These are phyloP conservation scores for Amiota communis DNA, from an alignment of 2,888 invertebrate species.

Conservation along the genomic window DNA sequence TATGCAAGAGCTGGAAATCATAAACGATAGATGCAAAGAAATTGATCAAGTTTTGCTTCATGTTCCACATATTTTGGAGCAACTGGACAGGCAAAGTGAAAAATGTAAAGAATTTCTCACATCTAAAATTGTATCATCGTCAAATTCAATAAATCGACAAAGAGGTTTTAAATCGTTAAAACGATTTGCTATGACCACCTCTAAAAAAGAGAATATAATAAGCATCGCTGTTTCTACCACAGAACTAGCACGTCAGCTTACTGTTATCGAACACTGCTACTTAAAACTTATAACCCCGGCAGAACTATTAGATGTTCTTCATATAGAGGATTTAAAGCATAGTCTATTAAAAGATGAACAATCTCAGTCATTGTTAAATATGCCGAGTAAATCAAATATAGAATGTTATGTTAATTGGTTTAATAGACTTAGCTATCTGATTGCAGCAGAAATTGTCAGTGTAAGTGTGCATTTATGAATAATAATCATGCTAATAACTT, in stretches of 20 bases:
- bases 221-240: slow-evolving; percentile 85
- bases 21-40: slow-evolving; percentile 87
- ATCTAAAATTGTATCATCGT: slow-evolving; percentile 26
- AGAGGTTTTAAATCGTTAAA: slow-evolving; percentile 74
- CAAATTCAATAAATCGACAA: slow-evolving; percentile 54
- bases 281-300: slow-evolving; percentile 95
- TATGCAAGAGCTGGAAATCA: slow-evolving; percentile 89
- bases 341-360: slow-evolving; percentile 71
- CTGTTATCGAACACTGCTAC: slow-evolving; percentile 92
- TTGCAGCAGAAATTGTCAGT: slow-evolving; percentile 94
- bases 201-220: slow-evolving; percentile 74
- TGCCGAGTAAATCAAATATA: slow-evolving; percentile 79
- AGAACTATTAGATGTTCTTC: slow-evolving; percentile 95
- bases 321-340: slow-evolving; percentile 78
- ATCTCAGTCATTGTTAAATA: slow-evolving; percentile 74
- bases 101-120: slow-evolving; percentile 68
- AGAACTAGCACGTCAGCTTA: slow-evolving; percentile 91
- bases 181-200: slow-evolving; percentile 55
- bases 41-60: slow-evolving; percentile 86
- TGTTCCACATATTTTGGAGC: slow-evolving; percentile 36
- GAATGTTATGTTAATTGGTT: slow-evolving; percentile 93
- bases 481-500: background rate
- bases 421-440: slow-evolving; percentile 92
- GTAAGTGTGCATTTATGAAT: slow-evolving; percentile 73
- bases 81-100: slow-evolving; percentile 69